Evolutionary conservation across 2,888 invertebrate species (phyloP), one percentile per base, ranked within the genome.

Genomic region (Xestoiulus laeticollis): DNA sequence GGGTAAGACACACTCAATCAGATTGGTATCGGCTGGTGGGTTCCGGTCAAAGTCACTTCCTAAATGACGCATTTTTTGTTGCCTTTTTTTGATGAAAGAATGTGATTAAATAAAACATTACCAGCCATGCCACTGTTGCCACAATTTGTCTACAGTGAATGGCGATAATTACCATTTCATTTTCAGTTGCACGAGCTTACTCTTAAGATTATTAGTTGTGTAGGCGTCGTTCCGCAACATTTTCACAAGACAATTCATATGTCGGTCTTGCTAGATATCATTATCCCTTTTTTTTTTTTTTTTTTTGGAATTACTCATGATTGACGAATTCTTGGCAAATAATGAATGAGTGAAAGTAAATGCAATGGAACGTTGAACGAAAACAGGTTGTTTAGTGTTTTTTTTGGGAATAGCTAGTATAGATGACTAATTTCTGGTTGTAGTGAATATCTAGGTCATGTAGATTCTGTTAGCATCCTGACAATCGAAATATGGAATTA

Each of bases 41-140:
- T 78, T 78, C 78, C 78, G 78, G 78, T 78, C 78, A 78, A 78
- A 78, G 30, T 78, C 30, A 26, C 26, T 78, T 78, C 78, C 78
- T 78, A 14, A 78, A 78, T 78, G 78, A 78, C 22, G 0, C 26
- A n/a, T 78, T 78, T 78, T 78, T 68, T 26, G 14, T 10, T 38
- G 5, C 38, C 5, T 38, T 38, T 38, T 38, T 38, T 38, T 1
- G 5, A 30, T 78, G 78, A 78, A 78, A 22, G 30, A 78, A 30
- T 78, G 4, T 78, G 78, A 78, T 78, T 78, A 78, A 78, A 30
- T 78, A 30, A 14, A 78, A 30, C 14, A 1, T 78, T 78, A 78
- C 30, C 78, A 10, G 30, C 78, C 4, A 22, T 30, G 12, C 78
- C 30, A 78, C 4, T 78, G 78, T 78, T 78, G 78, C 30, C 78